Evolutionary conservation across 1,140 invertebrate genomes (phyloP), one percentile per base, ranked within the genome.

Genomic region (Augochlora pura): DNA sequence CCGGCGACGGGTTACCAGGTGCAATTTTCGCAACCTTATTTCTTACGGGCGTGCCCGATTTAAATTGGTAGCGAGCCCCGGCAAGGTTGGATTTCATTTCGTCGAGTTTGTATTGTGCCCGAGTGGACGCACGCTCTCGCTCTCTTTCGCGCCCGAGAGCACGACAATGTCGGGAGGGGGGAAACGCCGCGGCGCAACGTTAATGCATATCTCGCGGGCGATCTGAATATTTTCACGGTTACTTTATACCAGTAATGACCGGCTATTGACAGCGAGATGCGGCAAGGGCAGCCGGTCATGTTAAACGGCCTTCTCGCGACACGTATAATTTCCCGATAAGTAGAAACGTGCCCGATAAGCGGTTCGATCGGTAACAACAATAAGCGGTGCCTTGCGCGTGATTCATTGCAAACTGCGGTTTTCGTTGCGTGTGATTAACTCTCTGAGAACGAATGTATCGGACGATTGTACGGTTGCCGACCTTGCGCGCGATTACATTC

Each of bases 191-290:
- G 23, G 49, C 16, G 49, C 16, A 21, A 66, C 54, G 39, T 81
- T 64, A 38, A 59, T 70, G n/a, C 59, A 42, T 75, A 80, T 80
- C 72, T 76, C 16, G 32, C 27, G 9, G 23, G 12, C 42, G 52
- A 65, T 67, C 65, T 76, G 25, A 74, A 80, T 76, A 65, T 77
- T 81, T 81, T 71, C 68, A 77, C 75, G 67, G 62, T 67, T 66
- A 23, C 62, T 81, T 81, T 71, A 14, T 59, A 27, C 59, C 52
- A 52, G 39, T 81, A 77, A 81, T 81, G 67, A 23, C 21, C 38
- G 52, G 54, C n/a, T 71, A 77, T 81, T 42, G 67, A 68, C 39
- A 54, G 62, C 46, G 54, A 63, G 42, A 64, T 23, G 59, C 25
- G 38, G 71, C 74, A 38, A 70, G 75, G 62, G 42, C 62, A 63